Evolutionary conservation across 2,113 vertebrate species (phyloP), one percentile per base, ranked within the genome.

Genomic region (Cochlearius cochlearius): DNA sequence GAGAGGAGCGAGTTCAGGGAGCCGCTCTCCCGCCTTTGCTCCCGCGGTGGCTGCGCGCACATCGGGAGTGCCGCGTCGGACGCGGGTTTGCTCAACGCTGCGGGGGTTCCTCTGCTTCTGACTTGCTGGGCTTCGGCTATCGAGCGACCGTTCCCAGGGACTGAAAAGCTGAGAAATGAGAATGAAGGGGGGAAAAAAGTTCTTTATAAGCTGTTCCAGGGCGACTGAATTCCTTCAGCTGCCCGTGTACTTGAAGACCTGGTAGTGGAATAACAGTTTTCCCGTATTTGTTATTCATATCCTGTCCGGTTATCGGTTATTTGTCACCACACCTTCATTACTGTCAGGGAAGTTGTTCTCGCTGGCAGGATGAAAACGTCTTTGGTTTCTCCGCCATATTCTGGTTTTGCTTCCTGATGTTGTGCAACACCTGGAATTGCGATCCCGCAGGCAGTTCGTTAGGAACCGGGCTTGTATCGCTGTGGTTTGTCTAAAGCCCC

Each of bases 251-350:
- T 30, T 90, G 68, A 36, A 86, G 91, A 87, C 36, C 94, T 75
- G 2, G 77, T 97, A 95, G 91, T 92, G 95, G 92, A 96, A 87
- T 84, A 76, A 43, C 74, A 71, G 67, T 93, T 97, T 96, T 92
- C 91, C 80, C 18, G 0, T 59, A 68, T 30, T 85, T 77, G 55
- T 94, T 86, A 92, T 92, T 94, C 90, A 78, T 26, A 77, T 93
- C 92, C 92, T 87, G 81, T 94, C 58, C 76, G 49, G 78, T 59
- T 90, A 56, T 93, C 90, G 74, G 45, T 91, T 95, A 91, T 88
- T 95, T 94, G 93, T 88, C 86, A 92, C 96, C 71, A 80, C 89
- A 93, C 89, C 87, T 94, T 96, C 56, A 9, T 82, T 73, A 30
- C 83, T 23, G n/a, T 79, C 89, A 86, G 58, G 52, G 50, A 92